Base-by-base conservation (phyloP, 2,113 vertebrate genomes). In the Tenrec ecaudatus region DNA sequence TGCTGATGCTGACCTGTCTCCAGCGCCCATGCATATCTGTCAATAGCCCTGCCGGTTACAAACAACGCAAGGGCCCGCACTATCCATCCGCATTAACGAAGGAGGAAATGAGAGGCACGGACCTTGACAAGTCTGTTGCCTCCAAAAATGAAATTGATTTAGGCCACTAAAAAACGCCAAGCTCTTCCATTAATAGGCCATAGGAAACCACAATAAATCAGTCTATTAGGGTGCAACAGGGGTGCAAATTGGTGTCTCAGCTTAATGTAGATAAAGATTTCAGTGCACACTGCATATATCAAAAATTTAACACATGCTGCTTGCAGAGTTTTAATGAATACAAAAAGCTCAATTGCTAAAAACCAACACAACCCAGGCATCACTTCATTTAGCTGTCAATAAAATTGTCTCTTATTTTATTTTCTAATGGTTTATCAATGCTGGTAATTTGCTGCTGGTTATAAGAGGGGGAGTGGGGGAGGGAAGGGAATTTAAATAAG, bases 361-460 rank as follows among this genome's bases (percentile, higher is more conserved):
- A 97, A 96, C 93, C 93, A 96, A 94, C 97, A 97, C 90, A 94
- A 89, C 90, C 81, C 91, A 96, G 96, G 96, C 96, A 95, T 40
- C 33, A 94, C 69, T 97, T 97, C 98, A 97, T 98, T 97, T 97
- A 93, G 89, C 96, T 97, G 97, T 98, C 96, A 91, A 98, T 89
- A 78, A 92, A 90, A 94, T 83, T 97, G 96, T 94, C 97, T 97
- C 96, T 97, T 98, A 97, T 98, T 98, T 98, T 97, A 97, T 98
- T 98, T 98, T 97, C 97, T 98, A 98, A 98, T 91, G 96, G 98
- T 97, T 98, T 98, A 98, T 98, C 97, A 86, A 98, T 97, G 97
- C 93, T 15, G 0, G 96, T 97, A 97, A 98, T 98, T 98, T 98
- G 97, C 95, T 87, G 69, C 89, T 92, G 97, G 95, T 98, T 97